Conservation (phyloP, 1,140 invertebrate species). For the Habropoda laboriosa region DNA sequence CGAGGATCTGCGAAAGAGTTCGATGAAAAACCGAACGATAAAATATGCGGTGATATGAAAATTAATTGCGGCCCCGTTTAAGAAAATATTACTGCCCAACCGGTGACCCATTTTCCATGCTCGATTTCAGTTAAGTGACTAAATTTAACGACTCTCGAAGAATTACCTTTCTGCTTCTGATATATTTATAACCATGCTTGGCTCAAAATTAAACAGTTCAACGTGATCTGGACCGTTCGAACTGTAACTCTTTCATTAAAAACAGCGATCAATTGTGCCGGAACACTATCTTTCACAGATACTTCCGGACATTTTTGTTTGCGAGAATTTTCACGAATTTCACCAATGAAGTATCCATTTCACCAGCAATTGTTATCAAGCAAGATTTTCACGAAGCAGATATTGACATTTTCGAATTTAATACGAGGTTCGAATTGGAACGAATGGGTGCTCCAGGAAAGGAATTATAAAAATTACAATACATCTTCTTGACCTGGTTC, state of each 20-base stretch:
- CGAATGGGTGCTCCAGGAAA: too few relatives aligned
- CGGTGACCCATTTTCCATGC: background rate
- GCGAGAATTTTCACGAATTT: too few relatives aligned
- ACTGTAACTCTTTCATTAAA: background rate
- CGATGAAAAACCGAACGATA: slow-evolving; percentile 31
- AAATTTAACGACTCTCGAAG: background rate
- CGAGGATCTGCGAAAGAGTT: background rate
- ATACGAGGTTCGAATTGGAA: too few relatives aligned
- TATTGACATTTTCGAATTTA: too few relatives aligned
- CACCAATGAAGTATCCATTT: too few relatives aligned
- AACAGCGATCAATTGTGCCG: background rate
- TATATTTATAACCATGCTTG: background rate
- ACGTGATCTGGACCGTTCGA: background rate
- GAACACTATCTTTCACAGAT: too few relatives aligned
- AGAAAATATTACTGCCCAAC: slow-evolving; percentile 2
- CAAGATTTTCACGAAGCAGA: too few relatives aligned
- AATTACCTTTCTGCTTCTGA: too few relatives aligned
- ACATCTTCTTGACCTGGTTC: too few relatives aligned
- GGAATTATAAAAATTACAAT: too few relatives aligned
- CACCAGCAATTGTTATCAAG: too few relatives aligned
- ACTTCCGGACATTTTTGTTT: too few relatives aligned
- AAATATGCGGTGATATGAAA: slow-evolving; percentile 27
- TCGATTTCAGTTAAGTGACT: background rate
- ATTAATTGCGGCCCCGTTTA: slow-evolving; percentile 27
- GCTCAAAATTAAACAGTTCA: background rate